phyloP scores from a whole-genome alignment of 2,113 vertebrate species.

The Scortum barcoo region DNA sequence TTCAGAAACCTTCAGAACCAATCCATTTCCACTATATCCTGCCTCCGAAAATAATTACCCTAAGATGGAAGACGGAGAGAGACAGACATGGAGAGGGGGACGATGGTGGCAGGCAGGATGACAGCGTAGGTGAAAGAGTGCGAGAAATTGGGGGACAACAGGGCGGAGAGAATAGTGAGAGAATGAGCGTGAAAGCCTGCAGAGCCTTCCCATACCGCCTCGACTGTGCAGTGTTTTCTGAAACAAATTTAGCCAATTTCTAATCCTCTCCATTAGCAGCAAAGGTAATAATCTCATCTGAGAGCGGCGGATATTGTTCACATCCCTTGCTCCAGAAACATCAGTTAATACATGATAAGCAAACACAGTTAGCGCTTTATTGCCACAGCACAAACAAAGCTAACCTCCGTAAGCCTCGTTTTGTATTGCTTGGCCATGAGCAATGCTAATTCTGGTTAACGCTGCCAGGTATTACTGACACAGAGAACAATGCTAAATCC shows the following conservation, averaged over 20 bases:
- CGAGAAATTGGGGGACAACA: conserved; percentile 13
- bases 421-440: conserved; percentile 68
- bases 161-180: not conserved
- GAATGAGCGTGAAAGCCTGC: not conserved
- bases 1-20: conserved; percentile 14
- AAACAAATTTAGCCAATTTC: conserved; percentile 49
- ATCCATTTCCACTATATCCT: conserved; percentile 34
- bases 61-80: conserved; percentile 20
- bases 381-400: conserved; percentile 70
- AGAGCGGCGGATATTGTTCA: conserved; percentile 60
- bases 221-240: conserved; percentile 19
- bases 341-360: conserved; percentile 68
- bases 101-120: conserved; percentile 39
- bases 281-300: conserved; percentile 61
- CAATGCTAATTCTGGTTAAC: conserved; percentile 67
- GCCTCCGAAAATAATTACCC: conserved; percentile 52
- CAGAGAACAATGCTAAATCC: conserved; percentile 77
- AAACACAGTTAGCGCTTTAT: conserved; percentile 69
- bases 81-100: conserved; percentile 26
- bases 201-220: not conserved
- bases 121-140: conserved; percentile 30
- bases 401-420: conserved; percentile 64
- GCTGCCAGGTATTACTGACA: conserved; percentile 77
- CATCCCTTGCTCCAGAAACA: conserved; percentile 53
- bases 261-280: conserved; percentile 67